These are phyloP conservation scores for Sturmia bella DNA, from an alignment of 2,888 invertebrate genomes.

Conservation along the genomic window DNA sequence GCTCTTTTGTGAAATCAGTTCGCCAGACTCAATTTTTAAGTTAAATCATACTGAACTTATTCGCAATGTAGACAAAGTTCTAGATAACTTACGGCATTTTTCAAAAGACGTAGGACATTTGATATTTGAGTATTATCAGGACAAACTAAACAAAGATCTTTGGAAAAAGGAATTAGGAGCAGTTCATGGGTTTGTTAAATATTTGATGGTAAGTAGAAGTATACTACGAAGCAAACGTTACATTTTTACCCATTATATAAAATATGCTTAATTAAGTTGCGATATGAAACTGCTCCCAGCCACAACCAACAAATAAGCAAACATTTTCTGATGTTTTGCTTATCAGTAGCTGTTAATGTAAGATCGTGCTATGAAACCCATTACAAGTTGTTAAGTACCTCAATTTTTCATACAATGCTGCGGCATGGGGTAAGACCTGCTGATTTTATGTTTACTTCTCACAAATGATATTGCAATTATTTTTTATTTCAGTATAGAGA, in stretches of 20 bases:
- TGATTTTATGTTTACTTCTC: background rate
- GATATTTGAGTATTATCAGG: conserved; percentile 76
- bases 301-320: conserved; percentile 41
- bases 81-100: conserved; percentile 51
- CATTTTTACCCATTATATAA: background rate
- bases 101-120: conserved; percentile 61
- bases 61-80: conserved; percentile 72
- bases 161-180: conserved; percentile 79
- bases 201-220: conserved; percentile 73
- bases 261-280: conserved; percentile 67
- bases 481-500: conserved; percentile 69
- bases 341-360: conserved; percentile 78
- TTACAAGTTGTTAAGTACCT: conserved; percentile 77
- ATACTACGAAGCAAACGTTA: background rate
- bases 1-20: conserved; percentile 77
- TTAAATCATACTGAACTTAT: conserved; percentile 71
- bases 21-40: conserved; percentile 73
- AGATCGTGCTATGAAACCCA: conserved; percentile 76
- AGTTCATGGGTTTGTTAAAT: conserved; percentile 76
- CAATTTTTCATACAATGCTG: conserved; percentile 76
- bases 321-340: conserved; percentile 73
- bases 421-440: conserved; percentile 73
- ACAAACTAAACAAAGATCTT: conserved; percentile 73
- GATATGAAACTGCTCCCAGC: conserved; percentile 27
- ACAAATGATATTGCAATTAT: no score